These are phyloP conservation scores for Furnarius figulus DNA, from an alignment of 2,113 vertebrate species.

Conservation along the genomic window DNA sequence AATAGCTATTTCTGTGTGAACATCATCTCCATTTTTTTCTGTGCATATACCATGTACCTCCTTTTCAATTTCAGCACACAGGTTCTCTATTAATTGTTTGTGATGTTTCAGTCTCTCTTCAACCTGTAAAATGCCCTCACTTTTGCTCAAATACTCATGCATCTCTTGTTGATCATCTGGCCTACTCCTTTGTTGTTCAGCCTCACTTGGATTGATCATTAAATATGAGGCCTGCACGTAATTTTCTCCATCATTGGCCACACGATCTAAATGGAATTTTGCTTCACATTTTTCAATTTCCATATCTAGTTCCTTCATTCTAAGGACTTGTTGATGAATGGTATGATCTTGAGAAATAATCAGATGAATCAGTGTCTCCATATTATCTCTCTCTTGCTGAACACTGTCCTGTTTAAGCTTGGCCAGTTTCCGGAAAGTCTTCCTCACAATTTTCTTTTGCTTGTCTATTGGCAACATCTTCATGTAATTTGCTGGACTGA, in stretches of 20 bases:
- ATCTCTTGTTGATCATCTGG: conserved; percentile 65
- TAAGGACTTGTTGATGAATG: conserved; percentile 89
- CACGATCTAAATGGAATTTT: conserved; percentile 67
- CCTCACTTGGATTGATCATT: conserved; percentile 37
- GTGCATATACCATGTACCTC: conserved; percentile 74
- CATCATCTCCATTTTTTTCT: conserved; percentile 40
- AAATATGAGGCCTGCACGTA: conserved; percentile 75
- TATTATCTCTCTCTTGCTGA: conserved; percentile 77
- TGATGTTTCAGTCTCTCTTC: conserved; percentile 83
- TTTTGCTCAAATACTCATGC: conserved; percentile 74
- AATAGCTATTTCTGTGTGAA: not conserved
- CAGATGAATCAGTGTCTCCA: conserved; percentile 87
- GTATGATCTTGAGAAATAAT: conserved; percentile 93
- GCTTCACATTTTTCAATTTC: conserved; percentile 85
- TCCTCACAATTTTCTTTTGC: conserved; percentile 91
- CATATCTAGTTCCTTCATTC: conserved; percentile 86
- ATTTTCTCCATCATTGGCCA: conserved; percentile 74
- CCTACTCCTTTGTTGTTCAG: conserved; percentile 30
- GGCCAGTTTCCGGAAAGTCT: conserved; percentile 91
- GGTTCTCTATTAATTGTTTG: conserved; percentile 80
- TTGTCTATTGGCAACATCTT: conserved; percentile 86
- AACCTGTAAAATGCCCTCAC: conserved; percentile 79
- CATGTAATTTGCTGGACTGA: conserved; percentile 79
- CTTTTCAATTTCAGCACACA: conserved; percentile 86
- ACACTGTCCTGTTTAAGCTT: conserved; percentile 85